phyloP scores from a whole-genome alignment of 1,140 invertebrate species.

The Heliconius hermathena region DNA sequence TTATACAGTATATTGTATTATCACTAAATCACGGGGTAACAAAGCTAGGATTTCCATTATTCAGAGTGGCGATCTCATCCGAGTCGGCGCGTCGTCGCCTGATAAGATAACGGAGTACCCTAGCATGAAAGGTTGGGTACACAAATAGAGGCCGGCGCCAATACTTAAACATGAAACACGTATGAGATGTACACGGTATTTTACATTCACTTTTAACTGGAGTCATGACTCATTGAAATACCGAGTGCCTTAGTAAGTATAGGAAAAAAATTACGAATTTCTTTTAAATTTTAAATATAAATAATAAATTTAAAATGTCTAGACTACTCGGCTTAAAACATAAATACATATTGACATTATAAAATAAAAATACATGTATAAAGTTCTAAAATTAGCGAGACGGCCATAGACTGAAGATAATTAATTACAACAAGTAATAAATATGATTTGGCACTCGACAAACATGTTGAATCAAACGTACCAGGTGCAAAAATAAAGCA shows the following conservation, averaged over 20 bases:
- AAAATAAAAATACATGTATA: no score
- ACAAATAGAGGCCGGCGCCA: slow-evolving; percentile 60
- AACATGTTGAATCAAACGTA: slow-evolving; percentile 36
- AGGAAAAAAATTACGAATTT: neutral
- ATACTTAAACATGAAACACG: slow-evolving; percentile 49
- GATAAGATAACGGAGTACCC: slow-evolving; percentile 63
- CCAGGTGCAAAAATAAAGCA: slow-evolving; percentile 48
- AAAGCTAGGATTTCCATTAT: slow-evolving; percentile 8
- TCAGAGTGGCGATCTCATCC: slow-evolving; percentile 40
- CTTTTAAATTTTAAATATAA: no score
- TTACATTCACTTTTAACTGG: slow-evolving; percentile 48
- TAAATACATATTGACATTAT: no score
- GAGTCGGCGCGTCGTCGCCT: slow-evolving; percentile 58
- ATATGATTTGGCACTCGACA: slow-evolving; percentile 39
- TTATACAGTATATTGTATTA: neutral
- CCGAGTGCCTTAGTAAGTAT: neutral
- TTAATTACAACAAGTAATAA: slow-evolving; percentile 39
- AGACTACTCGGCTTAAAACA: no score
- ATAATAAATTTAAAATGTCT: no score
- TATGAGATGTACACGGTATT: slow-evolving; percentile 42
- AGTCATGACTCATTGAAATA: slow-evolving; percentile 32
- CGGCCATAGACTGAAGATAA: slow-evolving; percentile 34
- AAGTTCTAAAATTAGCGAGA: slow-evolving; percentile 9
- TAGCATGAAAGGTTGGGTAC: slow-evolving; percentile 43
- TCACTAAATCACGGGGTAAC: neutral